Conservation (phyloP, 2,888 invertebrate genomes). For the Lasioglossum pauxillum region DNA sequence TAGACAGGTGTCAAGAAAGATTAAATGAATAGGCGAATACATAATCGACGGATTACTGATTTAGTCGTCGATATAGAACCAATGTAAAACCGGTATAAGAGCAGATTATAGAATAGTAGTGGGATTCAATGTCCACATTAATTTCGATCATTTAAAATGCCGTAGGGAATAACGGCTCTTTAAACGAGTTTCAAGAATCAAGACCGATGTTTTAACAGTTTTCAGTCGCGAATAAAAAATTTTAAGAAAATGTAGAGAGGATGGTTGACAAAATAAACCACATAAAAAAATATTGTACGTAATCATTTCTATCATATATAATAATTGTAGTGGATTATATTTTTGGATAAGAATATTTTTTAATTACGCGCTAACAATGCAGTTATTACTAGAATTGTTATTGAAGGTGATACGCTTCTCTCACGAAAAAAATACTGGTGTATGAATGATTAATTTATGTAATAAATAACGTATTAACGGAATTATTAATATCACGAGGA, state of each 20-base stretch:
- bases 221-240: no score
- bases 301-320: no score
- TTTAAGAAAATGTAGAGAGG: no score
- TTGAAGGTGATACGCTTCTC: background rate
- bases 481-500: background rate
- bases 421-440: background rate
- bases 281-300: no score
- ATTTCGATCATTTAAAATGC: background rate
- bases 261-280: no score
- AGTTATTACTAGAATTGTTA: background rate
- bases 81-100: background rate
- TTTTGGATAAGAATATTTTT: background rate
- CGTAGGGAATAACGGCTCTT: background rate
- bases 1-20: background rate
- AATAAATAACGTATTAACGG: background rate
- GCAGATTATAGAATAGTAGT: background rate
- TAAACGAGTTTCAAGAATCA: background rate
- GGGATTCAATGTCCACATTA: background rate
- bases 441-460: background rate
- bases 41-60: background rate
- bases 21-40: background rate
- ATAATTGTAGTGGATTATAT: background rate
- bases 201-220: background rate
- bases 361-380: background rate
- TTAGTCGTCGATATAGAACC: background rate